Evolutionary conservation across 1,140 invertebrate species (phyloP), one percentile per base, ranked within the genome.

Genomic region (Nephotettix cincticeps): DNA sequence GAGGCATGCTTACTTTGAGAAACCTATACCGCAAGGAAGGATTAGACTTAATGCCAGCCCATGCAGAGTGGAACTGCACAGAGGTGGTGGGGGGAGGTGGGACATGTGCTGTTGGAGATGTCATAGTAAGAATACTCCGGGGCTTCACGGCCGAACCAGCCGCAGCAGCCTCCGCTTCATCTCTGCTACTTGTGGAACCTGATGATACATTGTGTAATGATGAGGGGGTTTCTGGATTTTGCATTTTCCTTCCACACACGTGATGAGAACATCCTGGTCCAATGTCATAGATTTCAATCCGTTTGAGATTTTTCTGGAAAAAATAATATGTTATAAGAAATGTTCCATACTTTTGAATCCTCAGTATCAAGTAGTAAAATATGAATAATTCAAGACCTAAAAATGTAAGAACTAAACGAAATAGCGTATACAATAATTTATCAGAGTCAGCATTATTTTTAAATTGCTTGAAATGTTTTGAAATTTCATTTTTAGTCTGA

Each of bases 1-100:
- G 9, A 43, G 9, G 40, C 9, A 40, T 68, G 63, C 58, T 74
- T 77, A 84, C 83, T 74, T 82, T 80, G 21, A 85, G 75, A 74
- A 83, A 85, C 71, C 76, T 76, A 68, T 80, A 81, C 71, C 78
- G 77, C 54, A 78, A 77, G 54, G 77, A 73, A n/a, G 65, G 58
- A 32, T 78, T 27, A 14, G 23, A 78, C 45, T 76, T 78, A 27
- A 78, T 76, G 74, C 75, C 80, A 69, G 82, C 83, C 88, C 87
- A 88, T 68, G 84, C 79, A 0, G 81, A 73, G 74, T 86, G 73
- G 77, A 88, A 88, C 73, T 87, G 84, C 13, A 88, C 83, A 67
- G 84, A 84, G 67, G 84, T 85, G 51, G 81, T 83, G 3, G 87
- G 87, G 32, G 82, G 29, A 58, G 77, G 74, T 1, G 81, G 81